These are phyloP conservation scores for Trinorchestia longiramus DNA, from an alignment of 1,140 invertebrate species.

Conservation along the genomic window DNA sequence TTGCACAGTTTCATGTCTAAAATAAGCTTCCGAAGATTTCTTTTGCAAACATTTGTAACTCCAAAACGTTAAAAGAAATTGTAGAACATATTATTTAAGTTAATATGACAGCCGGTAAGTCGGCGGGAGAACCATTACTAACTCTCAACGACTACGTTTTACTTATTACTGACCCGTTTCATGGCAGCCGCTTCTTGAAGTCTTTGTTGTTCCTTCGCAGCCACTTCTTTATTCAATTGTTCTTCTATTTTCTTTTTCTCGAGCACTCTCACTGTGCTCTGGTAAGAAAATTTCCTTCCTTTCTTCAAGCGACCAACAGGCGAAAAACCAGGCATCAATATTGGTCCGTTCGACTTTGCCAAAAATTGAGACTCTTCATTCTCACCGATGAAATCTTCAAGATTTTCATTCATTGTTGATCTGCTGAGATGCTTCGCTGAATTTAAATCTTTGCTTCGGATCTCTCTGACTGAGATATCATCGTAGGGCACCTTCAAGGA, in stretches of 20 bases:
- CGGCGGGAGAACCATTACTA: no score
- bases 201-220: constrained; percentile 81
- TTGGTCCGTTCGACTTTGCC: neutral
- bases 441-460: neutral
- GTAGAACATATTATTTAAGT: no score
- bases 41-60: no score
- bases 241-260: constrained; percentile 81
- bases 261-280: constrained; percentile 83
- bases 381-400: neutral
- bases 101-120: no score
- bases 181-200: constrained; percentile 76
- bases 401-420: neutral
- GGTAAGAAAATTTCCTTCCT: constrained; percentile 81
- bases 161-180: constrained; percentile 58
- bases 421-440: neutral
- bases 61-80: no score
- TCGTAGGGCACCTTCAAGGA: constrained; percentile 67
- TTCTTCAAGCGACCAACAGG: constrained; percentile 67
- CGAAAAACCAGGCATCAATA: constrained; percentile 3
- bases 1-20: no score
- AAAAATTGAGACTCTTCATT: constrained; percentile 8
- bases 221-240: constrained; percentile 80
- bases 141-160: no score
- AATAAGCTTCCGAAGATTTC: no score
- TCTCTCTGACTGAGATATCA: constrained; percentile 14